A percentile compares a stretch with the other conserved stretches of the same genome.
These are phyloP conservation scores for Sphaerodactylus townsendi DNA, from an alignment of 2,113 vertebrate genomes.

Conservation along the genomic window DNA sequence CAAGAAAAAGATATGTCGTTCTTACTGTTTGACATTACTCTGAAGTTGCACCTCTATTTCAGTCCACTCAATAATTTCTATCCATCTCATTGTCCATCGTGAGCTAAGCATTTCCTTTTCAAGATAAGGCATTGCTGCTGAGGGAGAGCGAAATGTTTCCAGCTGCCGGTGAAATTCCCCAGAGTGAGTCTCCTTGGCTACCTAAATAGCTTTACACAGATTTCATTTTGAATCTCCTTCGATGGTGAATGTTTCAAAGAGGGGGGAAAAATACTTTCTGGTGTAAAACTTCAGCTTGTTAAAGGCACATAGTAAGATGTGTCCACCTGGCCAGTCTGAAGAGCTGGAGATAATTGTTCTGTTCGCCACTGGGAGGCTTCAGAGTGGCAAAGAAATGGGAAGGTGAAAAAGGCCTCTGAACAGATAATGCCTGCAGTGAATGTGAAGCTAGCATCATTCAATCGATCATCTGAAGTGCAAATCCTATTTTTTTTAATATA, in stretches of 20 bases:
- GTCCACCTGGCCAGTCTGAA: constrained; percentile 38
- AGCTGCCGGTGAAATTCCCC: constrained; percentile 17
- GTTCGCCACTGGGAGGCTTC: neutral
- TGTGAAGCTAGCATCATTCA: neutral
- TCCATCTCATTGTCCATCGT: neutral
- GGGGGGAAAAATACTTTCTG: constrained; percentile 2
- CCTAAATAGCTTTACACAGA: constrained; percentile 40
- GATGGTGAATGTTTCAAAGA: neutral
- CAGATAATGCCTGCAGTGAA: neutral
- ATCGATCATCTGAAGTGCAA: neutral
- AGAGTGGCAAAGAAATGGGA: constrained; percentile 6
- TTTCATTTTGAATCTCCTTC: constrained; percentile 56
- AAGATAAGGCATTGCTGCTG: neutral
- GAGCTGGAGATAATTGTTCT: constrained; percentile 55
- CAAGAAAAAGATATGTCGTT: neutral
- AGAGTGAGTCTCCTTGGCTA: constrained; percentile 26
- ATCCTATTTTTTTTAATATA: too few relatives aligned
- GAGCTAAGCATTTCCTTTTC: constrained; percentile 9
- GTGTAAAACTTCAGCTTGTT: constrained; percentile 40
- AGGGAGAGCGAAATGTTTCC: constrained; percentile 21
- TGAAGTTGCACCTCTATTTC: neutral
- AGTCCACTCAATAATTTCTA: neutral
- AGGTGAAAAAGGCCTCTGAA: neutral
- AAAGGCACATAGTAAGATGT: constrained; percentile 55
- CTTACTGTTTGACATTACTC: neutral